A percentile compares a stretch with the other conserved stretches of the same genome.
phyloP scores from a whole-genome alignment of 2,888 invertebrate species.

The Metellina segmentata region DNA sequence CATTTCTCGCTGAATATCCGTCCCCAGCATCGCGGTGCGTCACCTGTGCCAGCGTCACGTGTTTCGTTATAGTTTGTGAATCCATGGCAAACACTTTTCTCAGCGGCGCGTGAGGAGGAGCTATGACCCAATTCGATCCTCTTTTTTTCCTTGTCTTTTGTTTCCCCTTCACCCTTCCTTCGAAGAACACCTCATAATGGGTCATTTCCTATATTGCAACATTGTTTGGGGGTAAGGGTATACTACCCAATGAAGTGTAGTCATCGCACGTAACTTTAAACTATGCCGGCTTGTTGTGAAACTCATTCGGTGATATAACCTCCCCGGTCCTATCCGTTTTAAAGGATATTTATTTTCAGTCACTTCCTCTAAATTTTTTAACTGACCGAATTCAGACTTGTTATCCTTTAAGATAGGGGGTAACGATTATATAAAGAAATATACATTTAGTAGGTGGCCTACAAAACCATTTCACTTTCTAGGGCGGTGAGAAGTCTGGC shows the following conservation, averaged over 20 bases:
- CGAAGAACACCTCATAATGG: constrained; percentile 9
- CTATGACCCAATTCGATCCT: constrained; percentile 4
- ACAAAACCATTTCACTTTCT: no score
- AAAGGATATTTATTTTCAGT: no score
- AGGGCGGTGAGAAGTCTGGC: no score
- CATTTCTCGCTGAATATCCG: not conserved
- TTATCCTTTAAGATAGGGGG: no score
- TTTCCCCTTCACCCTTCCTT: constrained; percentile 7
- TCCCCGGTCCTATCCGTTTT: no score
- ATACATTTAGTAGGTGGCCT: no score
- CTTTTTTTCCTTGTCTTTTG: constrained; percentile 9
- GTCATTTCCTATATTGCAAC: constrained; percentile 22
- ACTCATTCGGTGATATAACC: no score
- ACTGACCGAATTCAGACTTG: no score
- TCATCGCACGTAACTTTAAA: not conserved
- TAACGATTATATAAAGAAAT: no score
- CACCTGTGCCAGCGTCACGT: not conserved
- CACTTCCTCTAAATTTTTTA: no score
- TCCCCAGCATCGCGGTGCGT: not conserved
- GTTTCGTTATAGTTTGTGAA: constrained; percentile 8
- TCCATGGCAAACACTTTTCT: not conserved
- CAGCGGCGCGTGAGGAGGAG: not conserved
- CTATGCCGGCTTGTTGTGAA: not conserved
- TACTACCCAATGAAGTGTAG: not conserved
- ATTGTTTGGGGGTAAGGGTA: not conserved